Conservation (phyloP, 1,140 invertebrate genomes). For the Cryptotermes secundus region DNA sequence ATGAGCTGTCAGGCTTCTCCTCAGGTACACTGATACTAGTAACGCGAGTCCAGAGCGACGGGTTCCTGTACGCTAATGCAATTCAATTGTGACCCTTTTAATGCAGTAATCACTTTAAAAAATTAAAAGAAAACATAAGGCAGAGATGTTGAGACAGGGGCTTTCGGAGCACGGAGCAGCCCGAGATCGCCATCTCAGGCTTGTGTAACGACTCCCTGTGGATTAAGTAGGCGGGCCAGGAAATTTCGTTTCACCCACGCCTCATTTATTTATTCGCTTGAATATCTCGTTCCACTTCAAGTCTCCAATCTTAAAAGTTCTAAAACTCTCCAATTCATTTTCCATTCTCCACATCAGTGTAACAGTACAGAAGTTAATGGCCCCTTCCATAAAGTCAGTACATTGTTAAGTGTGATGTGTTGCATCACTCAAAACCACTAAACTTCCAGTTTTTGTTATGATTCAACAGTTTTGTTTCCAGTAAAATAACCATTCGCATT, state of each 20-base stretch:
- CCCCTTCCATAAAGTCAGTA: not conserved
- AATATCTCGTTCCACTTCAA: not conserved
- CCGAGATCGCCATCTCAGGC: no score
- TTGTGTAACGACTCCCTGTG: not conserved
- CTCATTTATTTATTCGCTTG: not conserved
- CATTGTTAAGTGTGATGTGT: not conserved
- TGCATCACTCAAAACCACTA: not conserved
- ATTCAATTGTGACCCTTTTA: not conserved
- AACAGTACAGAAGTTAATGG: not conserved
- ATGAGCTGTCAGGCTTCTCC: not conserved
- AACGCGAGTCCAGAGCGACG: not conserved
- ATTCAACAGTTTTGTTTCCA: no score
- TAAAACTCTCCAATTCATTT: not conserved
- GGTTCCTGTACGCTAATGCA: not conserved
- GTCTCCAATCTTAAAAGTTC: not conserved
- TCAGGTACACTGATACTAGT: not conserved
- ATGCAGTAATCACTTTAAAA: not conserved
- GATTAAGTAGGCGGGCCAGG: not conserved
- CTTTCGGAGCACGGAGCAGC: not conserved
- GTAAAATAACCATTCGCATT: no score
- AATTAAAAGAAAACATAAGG: not conserved
- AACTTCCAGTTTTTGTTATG: no score
- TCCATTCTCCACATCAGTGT: not conserved
- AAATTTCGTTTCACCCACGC: constrained; percentile 3
- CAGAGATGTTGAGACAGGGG: not conserved